These are phyloP conservation scores for Pachyramphus minor DNA, from an alignment of 2,113 vertebrate species.

Conservation along the genomic window DNA sequence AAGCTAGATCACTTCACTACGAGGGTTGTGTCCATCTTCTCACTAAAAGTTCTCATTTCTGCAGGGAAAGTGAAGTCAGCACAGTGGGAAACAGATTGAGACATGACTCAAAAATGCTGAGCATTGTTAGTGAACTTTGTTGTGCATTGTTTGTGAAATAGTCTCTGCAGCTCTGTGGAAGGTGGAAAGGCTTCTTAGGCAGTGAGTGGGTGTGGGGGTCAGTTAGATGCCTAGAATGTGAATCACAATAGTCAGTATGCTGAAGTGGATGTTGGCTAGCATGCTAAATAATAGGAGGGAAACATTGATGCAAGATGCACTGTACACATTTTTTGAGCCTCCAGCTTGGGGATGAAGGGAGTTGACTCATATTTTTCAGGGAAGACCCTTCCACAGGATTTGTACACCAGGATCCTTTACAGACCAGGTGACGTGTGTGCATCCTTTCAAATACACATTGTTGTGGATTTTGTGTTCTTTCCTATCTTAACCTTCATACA, in stretches of 20 bases:
- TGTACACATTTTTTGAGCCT: background rate
- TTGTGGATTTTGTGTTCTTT: background rate
- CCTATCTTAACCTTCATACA: background rate
- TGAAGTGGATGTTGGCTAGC: background rate
- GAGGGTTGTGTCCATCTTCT: background rate
- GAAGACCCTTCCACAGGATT: background rate
- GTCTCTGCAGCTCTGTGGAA: background rate
- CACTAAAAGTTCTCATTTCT: background rate
- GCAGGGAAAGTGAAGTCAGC: background rate
- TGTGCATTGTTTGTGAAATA: background rate
- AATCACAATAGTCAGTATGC: no score
- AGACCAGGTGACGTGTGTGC: background rate
- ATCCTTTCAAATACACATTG: background rate
- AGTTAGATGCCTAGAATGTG: background rate
- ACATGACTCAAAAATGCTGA: background rate
- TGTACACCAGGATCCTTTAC: background rate
- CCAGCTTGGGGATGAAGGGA: background rate
- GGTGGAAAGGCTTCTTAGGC: background rate
- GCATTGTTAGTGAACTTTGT: background rate
- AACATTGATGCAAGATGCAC: background rate
- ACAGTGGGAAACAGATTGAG: background rate
- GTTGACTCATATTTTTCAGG: background rate
- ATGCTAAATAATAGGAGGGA: background rate
- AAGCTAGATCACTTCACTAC: background rate
- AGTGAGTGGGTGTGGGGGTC: background rate